Evolutionary conservation across 2,797 vertebrate species (phyloP), one percentile per base, ranked within the genome.

Genomic region (Gambusia yucatana): DNA sequence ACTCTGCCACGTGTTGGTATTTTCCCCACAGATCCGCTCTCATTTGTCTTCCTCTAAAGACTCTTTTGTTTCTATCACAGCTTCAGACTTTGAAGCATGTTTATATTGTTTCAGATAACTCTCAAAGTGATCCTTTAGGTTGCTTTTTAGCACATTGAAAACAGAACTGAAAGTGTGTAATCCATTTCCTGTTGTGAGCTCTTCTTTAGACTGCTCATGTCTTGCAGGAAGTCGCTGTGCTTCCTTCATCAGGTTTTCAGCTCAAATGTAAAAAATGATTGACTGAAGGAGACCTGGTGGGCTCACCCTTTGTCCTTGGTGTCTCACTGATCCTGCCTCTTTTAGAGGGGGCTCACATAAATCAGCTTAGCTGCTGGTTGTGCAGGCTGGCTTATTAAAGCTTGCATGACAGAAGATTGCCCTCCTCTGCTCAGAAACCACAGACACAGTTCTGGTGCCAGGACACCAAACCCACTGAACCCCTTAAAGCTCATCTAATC

Each of bases 21-120:
- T 70, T 39, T 74, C 86, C 75, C 91, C 13, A 8, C 43, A 46
- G 3, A 72, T 55, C 36, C 2, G 6, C 74, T 91, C 61, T 89
- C 80, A 83, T 94, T 83, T 93, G 88, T 82, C 88, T 88, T 92
- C 91, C 92, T 81, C 93, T 94, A 76, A 82, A 93, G 92, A 91
- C 74, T 59, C 46, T 72, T 77, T 73, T 76, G 10, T 59, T 88
- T 75, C 82, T 78, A 85, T 85, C 82, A 72, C 57, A 33, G 79
- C 65, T 76, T 44, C 63, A 47, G 4, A 20, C 17, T n/a, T 0
- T 75, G 50, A 25, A 55, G 55, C n/a, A 28, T 59, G 57, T 59
- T 81, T 44, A 63, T 39, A 50, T 48, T 13, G 28, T 78, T 76
- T n/a, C 47, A 47, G 59, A 17, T 33, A 7, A 5, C 36, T 41